Percentiles rank a stretch among this genome's conserved stretches.
These are phyloP conservation scores for Erethizon dorsatum DNA, from an alignment of 2,797 vertebrate genomes.

Conservation along the genomic window DNA sequence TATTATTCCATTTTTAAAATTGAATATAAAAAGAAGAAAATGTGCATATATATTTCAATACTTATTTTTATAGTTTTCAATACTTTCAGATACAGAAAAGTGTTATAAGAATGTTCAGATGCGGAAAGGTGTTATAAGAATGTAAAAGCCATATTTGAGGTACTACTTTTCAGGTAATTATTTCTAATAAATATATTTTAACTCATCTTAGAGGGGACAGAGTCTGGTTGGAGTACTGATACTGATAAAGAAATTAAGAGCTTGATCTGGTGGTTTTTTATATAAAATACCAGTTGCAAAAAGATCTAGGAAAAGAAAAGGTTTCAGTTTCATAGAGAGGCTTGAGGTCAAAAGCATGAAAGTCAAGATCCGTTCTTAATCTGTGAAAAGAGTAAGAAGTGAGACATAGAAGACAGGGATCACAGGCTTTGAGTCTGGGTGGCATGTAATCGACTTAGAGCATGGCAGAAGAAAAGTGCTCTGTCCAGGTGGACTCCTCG, in stretches of 20 bases:
- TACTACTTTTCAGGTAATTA: constrained; percentile 53
- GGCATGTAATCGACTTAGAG: neutral
- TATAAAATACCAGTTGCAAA: neutral
- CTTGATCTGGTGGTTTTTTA: neutral
- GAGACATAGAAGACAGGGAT: neutral
- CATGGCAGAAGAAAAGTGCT: neutral
- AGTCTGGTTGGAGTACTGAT: neutral
- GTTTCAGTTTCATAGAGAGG: neutral
- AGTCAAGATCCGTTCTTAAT: neutral
- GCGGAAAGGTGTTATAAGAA: neutral
- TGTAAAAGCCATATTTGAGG: neutral
- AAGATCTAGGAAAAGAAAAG: constrained; percentile 13
- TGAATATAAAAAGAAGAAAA: constrained; percentile 8
- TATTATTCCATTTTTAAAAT: neutral
- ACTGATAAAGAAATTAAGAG: neutral
- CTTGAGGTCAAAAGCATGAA: neutral
- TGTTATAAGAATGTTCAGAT: neutral
- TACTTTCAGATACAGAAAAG: neutral
- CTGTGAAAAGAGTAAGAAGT: neutral
- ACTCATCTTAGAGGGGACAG: neutral
- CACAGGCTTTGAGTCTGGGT: neutral
- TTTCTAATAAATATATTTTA: constrained; percentile 27
- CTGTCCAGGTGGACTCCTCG: neutral
- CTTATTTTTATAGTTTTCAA: neutral
- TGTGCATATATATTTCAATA: neutral